Conservation (phyloP, 2,113 vertebrate species). For the Chamaea fasciata region DNA sequence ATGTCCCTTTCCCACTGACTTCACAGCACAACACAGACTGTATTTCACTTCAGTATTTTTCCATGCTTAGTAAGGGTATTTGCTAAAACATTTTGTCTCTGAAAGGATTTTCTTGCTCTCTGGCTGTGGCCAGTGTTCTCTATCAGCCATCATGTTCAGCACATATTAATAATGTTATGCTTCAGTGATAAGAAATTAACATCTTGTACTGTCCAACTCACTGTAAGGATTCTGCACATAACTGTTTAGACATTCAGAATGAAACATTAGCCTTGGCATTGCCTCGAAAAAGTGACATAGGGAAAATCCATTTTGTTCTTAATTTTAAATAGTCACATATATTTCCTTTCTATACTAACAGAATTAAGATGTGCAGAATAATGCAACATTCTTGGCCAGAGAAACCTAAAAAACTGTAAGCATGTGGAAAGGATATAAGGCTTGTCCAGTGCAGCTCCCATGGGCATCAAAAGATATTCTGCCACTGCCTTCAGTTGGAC, state of each 20-base stretch:
- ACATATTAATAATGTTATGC: neutral
- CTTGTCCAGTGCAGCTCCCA: neutral
- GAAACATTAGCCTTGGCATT: neutral
- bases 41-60: neutral
- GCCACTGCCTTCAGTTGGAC: neutral
- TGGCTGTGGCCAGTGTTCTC: neutral
- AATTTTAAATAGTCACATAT: neutral
- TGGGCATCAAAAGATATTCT: neutral
- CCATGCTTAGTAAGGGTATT: slow-evolving; percentile 1
- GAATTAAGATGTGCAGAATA: neutral
- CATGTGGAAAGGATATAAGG: neutral
- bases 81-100: neutral
- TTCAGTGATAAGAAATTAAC: neutral
- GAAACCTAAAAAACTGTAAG: neutral
- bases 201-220: neutral
- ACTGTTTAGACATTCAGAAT: neutral
- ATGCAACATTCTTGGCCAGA: neutral
- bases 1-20: neutral
- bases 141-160: neutral
- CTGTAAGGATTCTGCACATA: neutral
- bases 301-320: neutral
- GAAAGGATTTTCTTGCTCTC: slow-evolving; percentile 8
- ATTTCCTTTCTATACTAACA: neutral
- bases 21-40: neutral
- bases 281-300: neutral